Percentiles rank a stretch among this genome's conserved stretches.
phyloP scores from a whole-genome alignment of 2,113 vertebrate species.

The Tautogolabrus adspersus region DNA sequence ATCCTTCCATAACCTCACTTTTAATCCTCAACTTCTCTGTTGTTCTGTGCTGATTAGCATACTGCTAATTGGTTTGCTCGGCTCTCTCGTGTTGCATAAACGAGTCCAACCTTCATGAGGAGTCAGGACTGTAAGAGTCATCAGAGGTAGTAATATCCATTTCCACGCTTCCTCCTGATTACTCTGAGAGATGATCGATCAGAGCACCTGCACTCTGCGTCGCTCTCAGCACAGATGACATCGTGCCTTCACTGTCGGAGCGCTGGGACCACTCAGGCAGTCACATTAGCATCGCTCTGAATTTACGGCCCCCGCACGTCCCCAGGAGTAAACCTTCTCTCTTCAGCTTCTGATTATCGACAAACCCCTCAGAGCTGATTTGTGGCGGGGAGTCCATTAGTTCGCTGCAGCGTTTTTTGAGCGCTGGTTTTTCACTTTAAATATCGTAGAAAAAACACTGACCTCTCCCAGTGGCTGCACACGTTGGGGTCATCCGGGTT shows the following conservation, averaged over 20 bases:
- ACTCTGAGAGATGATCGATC: constrained; percentile 51
- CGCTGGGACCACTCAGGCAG: constrained; percentile 49
- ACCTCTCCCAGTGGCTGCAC: constrained; percentile 98
- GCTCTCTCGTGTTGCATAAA: neutral
- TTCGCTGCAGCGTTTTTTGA: constrained; percentile 30
- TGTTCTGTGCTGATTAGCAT: neutral
- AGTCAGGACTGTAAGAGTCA: constrained; percentile 7
- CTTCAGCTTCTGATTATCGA: constrained; percentile 59
- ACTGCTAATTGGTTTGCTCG: neutral
- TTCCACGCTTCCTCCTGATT: constrained; percentile 21
- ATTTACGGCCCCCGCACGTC: constrained; percentile 58
- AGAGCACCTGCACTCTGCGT: constrained; percentile 35
- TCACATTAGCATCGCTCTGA: constrained; percentile 40
- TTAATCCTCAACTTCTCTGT: neutral
- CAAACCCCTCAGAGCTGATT: constrained; percentile 55
- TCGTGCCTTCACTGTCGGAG: constrained; percentile 49
- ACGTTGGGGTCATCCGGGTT: constrained; percentile 96
- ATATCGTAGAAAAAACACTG: constrained; percentile 16
- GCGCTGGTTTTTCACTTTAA: constrained; percentile 16
- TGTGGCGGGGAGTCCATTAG: constrained; percentile 59
- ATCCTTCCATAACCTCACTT: neutral
- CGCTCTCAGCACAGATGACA: constrained; percentile 44
- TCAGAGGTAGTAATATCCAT: constrained; percentile 38
- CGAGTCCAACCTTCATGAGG: constrained; percentile 22
- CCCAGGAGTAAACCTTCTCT: constrained; percentile 51